Base-by-base conservation (phyloP, 1,140 invertebrate species). In the Nylanderia fulva region DNA sequence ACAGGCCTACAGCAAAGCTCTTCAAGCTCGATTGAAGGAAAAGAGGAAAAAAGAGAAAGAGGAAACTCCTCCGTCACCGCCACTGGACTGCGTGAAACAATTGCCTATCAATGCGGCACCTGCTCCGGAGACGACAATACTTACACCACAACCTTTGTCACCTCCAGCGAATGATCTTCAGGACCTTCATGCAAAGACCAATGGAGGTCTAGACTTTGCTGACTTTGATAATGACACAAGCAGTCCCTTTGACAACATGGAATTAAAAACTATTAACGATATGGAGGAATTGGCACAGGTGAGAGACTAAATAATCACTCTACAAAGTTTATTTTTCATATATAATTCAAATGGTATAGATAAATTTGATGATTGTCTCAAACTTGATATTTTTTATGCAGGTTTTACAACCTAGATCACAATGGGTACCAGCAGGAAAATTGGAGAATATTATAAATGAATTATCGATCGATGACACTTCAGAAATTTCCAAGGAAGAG, bases 221-320 rank as follows among this genome's bases (percentile, higher is more conserved):
- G 98, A 98, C 92, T 98, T 98, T 95, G 98, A 98, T 94, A 96
- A 97, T 92, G 97, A 98, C 92, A 98, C 97, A 66, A 98, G 97
- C 21, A 98, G 97, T 92, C 98, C 98, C 0, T 98, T 98, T 94
- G 98, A 98, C 95, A 98, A 98, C 95, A 96, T 98, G 94, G 98
- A 98, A 95, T 92, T 98, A 39, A 98, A 98, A 94, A 98, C 97
- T 52, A 97, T 98, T 58, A 98, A 98, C 94, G 98, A 98, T 93
- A 96, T 98, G 95, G 98, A 98, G 93, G 96, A 98, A 93, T 94
- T 98, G 61, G 97, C 97, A 6, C 96, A 97, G 93, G 94, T 88
- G 68, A 96, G 96, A n/a, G n/a, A n/a, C n/a, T 60, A 24, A 45
- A 48, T 33, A 39, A 1, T 77, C 1, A n/a, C 7, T 27, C 6